Percentiles rank a stretch among this genome's conserved stretches.
These are phyloP conservation scores for Platygyra sinensis DNA, from an alignment of 64 coral and sea anemone species.

Conservation along the genomic window DNA sequence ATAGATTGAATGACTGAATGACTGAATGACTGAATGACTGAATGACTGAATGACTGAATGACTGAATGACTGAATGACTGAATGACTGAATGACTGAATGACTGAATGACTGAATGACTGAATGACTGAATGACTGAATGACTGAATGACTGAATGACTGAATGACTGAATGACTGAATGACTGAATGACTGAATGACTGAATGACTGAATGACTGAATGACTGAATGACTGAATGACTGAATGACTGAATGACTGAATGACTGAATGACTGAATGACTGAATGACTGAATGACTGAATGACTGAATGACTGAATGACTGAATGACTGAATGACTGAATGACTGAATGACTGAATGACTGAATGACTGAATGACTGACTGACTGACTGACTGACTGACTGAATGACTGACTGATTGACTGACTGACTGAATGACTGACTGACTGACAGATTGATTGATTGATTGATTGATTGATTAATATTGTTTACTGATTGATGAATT, in stretches of 20 bases:
- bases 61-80: no score
- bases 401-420: neutral
- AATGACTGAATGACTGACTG: no score
- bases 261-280: neutral
- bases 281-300: neutral
- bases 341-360: no score
- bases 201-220: neutral
- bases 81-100: no score
- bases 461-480: neutral
- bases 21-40: neutral
- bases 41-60: neutral
- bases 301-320: neutral
- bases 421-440: neutral
- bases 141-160: neutral
- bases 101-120: neutral
- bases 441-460: neutral
- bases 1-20: neutral
- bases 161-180: neutral
- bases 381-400: neutral
- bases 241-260: neutral
- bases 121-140: neutral
- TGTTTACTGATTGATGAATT: neutral
- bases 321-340: no score
- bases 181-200: neutral
- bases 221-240: neutral